These are phyloP conservation scores for Vanacampus margaritifer DNA, from an alignment of 2,113 vertebrate species.

Conservation along the genomic window DNA sequence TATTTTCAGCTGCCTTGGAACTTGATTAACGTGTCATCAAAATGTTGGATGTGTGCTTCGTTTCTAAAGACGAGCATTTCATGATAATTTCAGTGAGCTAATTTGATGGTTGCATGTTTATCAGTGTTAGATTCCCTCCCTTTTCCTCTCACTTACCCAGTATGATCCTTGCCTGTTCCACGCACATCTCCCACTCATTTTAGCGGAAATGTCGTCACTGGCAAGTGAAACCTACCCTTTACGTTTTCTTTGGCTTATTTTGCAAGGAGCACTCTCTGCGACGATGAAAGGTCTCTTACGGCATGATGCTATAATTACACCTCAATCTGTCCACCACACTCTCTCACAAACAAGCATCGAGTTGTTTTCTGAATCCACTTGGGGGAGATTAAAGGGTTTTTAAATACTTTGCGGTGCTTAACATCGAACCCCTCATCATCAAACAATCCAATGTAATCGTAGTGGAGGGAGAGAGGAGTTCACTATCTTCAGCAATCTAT, in stretches of 20 bases:
- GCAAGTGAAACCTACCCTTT: constrained; percentile 18
- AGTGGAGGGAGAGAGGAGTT: not conserved
- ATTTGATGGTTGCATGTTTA: too few relatives aligned
- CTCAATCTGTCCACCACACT: constrained; percentile 38
- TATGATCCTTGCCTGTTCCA: constrained; percentile 20
- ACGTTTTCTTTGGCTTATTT: constrained; percentile 38
- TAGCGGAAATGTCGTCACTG: constrained; percentile 25
- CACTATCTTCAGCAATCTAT: not conserved
- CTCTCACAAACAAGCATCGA: constrained; percentile 42
- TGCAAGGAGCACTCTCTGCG: constrained; percentile 25
- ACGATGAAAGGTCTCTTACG: constrained; percentile 40
- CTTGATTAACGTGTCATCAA: too few relatives aligned
- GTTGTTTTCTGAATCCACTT: constrained; percentile 51
- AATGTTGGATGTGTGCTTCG: too few relatives aligned
- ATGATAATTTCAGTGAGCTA: too few relatives aligned
- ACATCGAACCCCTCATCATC: not conserved
- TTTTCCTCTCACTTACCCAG: constrained; percentile 24
- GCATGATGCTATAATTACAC: constrained; percentile 52
- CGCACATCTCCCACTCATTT: not conserved
- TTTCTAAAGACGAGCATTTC: too few relatives aligned
- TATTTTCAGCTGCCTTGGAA: too few relatives aligned
- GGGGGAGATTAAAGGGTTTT: constrained; percentile 42
- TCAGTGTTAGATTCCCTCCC: not conserved
- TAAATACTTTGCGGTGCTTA: constrained; percentile 24
- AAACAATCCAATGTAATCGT: constrained; percentile 2